Evolutionary conservation across 2,113 vertebrate species (phyloP).

Genomic region (Saccopteryx bilineata): DNA sequence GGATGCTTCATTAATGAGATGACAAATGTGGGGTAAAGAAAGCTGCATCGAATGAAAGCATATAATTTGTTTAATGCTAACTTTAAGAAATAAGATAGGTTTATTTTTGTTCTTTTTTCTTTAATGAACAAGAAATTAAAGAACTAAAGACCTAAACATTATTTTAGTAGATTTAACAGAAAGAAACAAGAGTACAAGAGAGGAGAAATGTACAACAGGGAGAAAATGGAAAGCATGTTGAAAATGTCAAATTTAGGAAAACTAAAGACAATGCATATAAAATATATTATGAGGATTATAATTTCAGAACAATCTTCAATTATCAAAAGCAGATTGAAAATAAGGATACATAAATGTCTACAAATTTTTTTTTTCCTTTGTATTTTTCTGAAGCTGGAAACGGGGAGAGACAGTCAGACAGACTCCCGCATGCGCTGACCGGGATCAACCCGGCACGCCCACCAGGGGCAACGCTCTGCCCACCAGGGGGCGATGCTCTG

Average conservation of each 20-base stretch:
- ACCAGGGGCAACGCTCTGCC: too few relatives aligned
- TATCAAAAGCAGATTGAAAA: background rate
- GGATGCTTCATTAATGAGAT: background rate
- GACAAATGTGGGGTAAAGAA: background rate
- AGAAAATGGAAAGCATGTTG: background rate
- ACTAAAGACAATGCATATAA: background rate
- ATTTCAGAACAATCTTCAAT: background rate
- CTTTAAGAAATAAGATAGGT: background rate
- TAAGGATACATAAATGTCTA: background rate
- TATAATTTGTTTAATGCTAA: background rate
- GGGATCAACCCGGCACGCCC: too few relatives aligned
- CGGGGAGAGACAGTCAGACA: too few relatives aligned
- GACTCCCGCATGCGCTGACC: too few relatives aligned
- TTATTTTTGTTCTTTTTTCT: background rate
- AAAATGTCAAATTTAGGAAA: slow-evolving; percentile 15
- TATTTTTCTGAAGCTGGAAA: too few relatives aligned
- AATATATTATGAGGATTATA: background rate
- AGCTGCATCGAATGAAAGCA: background rate
- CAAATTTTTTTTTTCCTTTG: background rate
- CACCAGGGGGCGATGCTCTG: too few relatives aligned
- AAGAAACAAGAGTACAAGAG: background rate
- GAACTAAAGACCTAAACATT: background rate
- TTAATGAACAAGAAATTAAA: background rate
- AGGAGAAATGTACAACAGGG: background rate
- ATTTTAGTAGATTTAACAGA: background rate